phyloP scores from a whole-genome alignment of 2,888 invertebrate genomes.

The Cheiracanthium punctorium region DNA sequence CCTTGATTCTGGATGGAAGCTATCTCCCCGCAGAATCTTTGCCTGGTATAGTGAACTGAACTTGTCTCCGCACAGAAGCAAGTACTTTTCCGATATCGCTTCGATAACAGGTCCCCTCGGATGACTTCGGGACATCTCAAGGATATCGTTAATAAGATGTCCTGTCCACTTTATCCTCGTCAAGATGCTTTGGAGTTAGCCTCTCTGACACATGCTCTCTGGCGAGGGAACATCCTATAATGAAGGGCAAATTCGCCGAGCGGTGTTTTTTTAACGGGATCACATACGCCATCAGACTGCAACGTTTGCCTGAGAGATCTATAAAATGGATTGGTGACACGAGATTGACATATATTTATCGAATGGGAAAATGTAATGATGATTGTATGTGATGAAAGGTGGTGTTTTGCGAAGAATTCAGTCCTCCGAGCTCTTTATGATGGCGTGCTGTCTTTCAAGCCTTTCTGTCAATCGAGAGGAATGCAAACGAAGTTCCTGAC shows the following conservation, averaged over 20 bases:
- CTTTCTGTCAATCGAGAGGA: too few relatives aligned
- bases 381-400: neutral
- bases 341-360: neutral
- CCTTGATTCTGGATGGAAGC: too few relatives aligned
- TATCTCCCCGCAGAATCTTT: too few relatives aligned
- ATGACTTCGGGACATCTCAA: neutral
- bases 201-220: conserved; percentile 9
- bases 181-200: neutral
- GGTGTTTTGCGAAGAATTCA: neutral
- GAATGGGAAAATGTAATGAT: neutral
- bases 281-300: neutral
- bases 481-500: too few relatives aligned
- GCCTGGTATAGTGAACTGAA: too few relatives aligned
- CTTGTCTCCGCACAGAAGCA: too few relatives aligned
- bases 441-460: too few relatives aligned
- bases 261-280: conserved; percentile 12
- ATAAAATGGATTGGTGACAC: neutral
- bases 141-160: conserved; percentile 43
- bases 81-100: neutral
- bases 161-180: conserved; percentile 46
- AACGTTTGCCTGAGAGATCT: conserved; percentile 10
- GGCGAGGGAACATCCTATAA: conserved; percentile 14
- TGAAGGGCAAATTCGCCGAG: conserved; percentile 29
- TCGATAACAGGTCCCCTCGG: neutral
- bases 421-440: too few relatives aligned